A percentile compares a stretch with the other conserved stretches of the same genome.
phyloP scores from a whole-genome alignment of 1,140 invertebrate genomes.

The Tetramorium parvispinum region DNA sequence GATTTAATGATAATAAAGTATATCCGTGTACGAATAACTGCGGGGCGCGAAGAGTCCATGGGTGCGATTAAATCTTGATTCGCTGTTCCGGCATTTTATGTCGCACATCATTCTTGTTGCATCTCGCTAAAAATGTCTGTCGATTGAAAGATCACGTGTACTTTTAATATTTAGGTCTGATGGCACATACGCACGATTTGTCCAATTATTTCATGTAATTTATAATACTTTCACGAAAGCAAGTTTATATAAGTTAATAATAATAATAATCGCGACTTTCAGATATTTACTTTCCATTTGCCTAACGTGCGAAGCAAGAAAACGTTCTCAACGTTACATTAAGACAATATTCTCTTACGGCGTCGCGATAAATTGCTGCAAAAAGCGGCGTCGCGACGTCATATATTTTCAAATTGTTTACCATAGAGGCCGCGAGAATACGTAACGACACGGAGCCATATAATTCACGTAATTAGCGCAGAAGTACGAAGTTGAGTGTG shows the following conservation, averaged over 20 bases:
- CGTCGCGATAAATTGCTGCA: background rate
- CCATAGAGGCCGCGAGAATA: background rate
- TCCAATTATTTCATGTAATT: slow-evolving; percentile 7
- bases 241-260: too few relatives aligned
- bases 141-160: background rate
- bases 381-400: background rate
- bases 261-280: background rate
- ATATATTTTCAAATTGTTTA: slow-evolving; percentile 39
- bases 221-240: background rate
- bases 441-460: slow-evolving; percentile 5
- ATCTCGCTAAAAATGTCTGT: background rate
- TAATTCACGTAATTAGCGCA: slow-evolving; percentile 47
- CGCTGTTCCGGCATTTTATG: background rate
- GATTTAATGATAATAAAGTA: slow-evolving; percentile 22
- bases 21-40: background rate
- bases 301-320: background rate
- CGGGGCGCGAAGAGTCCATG: background rate
- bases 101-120: background rate
- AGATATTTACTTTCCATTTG: background rate
- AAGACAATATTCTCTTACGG: background rate
- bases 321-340: background rate
- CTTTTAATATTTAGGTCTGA: background rate
- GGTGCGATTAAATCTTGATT: background rate
- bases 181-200: background rate
- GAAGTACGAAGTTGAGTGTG: slow-evolving; percentile 27